These are phyloP conservation scores for Babyrousa celebensis DNA, from an alignment of 2,797 vertebrate species.

Conservation along the genomic window DNA sequence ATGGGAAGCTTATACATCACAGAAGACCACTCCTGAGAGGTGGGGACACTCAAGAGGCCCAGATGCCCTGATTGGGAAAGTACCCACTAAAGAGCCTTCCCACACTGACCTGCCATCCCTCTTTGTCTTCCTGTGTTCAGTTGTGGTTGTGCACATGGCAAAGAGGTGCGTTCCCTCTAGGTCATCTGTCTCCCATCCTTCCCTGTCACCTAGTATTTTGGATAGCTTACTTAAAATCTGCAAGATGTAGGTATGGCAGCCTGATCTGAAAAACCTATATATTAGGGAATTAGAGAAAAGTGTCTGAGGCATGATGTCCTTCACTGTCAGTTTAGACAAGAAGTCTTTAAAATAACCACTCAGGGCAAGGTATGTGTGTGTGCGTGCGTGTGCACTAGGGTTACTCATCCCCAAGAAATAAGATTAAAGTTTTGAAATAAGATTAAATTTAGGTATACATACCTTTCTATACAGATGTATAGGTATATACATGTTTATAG, in stretches of 20 bases:
- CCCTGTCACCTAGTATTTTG: neutral
- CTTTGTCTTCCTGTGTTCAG: neutral
- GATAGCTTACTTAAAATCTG: neutral
- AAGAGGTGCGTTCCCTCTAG: neutral
- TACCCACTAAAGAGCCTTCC: neutral
- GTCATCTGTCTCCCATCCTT: neutral
- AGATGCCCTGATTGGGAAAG: neutral
- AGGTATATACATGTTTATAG: neutral
- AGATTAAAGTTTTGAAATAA: neutral
- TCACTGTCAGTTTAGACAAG: neutral
- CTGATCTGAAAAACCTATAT: neutral
- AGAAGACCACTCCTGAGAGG: neutral
- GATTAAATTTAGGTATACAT: neutral
- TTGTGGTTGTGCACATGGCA: neutral
- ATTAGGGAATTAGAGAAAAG: neutral
- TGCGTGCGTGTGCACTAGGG: neutral
- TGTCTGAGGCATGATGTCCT: neutral
- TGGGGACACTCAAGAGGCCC: neutral
- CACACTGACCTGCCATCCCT: neutral
- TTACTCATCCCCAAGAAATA: constrained; percentile 8
- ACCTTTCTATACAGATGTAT: neutral
- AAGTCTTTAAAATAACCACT: constrained; percentile 6
- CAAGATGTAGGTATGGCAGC: neutral
- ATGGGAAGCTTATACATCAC: neutral
- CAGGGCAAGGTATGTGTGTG: neutral